A percentile compares a stretch with the other conserved stretches of the same genome.
Conservation (phyloP, 64 coral and sea anemone genomes). For the Stylophora pistillata region DNA sequence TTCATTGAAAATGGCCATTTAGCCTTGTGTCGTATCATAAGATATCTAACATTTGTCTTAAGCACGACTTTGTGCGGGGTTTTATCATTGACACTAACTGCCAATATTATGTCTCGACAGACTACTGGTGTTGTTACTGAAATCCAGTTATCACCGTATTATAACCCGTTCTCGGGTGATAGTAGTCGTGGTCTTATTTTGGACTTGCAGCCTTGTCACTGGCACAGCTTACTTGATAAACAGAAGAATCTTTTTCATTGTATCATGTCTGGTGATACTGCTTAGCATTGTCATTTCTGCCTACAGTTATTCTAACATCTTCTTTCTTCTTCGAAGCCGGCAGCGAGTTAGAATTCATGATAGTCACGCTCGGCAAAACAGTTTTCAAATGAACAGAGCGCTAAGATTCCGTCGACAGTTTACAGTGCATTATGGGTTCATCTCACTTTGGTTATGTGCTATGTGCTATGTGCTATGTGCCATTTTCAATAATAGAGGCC, state of each 20-base stretch:
- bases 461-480: slow-evolving; percentile 14
- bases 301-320: not conserved
- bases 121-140: not conserved
- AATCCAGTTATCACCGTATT: not conserved
- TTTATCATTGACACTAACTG: not conserved
- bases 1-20: not conserved
- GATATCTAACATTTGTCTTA: not conserved
- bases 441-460: not conserved
- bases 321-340: not conserved
- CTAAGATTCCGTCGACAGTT: not conserved
- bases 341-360: not conserved
- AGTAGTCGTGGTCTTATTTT: not conserved
- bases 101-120: not conserved
- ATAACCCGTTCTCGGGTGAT: not conserved
- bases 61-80: not conserved
- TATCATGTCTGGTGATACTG: not conserved
- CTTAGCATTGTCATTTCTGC: not conserved
- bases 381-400: not conserved
- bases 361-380: not conserved
- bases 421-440: slow-evolving; percentile 2
- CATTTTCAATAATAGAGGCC: not conserved
- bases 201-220: not conserved
- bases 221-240: not conserved
- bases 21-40: not conserved
- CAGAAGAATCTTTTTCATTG: not conserved